phyloP scores from a whole-genome alignment of 2,113 vertebrate species.

The Sylvilagus bachmani region DNA sequence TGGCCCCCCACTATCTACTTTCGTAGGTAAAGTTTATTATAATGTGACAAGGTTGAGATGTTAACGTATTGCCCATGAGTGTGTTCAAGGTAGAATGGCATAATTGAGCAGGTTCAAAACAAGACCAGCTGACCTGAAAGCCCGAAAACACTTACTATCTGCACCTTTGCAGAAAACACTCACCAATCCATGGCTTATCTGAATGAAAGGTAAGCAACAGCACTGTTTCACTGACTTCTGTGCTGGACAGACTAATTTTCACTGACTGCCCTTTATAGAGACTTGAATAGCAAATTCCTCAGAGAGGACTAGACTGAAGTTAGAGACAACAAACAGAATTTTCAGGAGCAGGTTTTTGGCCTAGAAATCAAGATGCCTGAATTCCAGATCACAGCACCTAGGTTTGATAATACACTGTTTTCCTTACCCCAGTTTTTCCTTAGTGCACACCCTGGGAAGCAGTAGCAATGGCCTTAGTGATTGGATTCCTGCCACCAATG shows the following conservation, averaged over 20 bases:
- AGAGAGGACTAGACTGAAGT: neutral
- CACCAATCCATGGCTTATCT: neutral
- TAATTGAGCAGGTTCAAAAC: neutral
- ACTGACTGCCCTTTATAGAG: neutral
- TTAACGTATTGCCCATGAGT: neutral
- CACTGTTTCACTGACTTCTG: neutral
- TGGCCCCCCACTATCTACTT: neutral
- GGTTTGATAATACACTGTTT: too few relatives aligned
- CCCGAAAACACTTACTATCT: neutral
- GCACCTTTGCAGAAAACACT: neutral
- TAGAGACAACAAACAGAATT: neutral
- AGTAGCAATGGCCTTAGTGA: too few relatives aligned
- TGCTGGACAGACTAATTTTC: neutral
- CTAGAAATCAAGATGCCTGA: too few relatives aligned
- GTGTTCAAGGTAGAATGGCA: neutral
- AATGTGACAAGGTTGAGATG: neutral
- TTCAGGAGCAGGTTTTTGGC: neutral
- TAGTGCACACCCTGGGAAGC: too few relatives aligned
- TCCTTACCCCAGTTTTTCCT: too few relatives aligned
- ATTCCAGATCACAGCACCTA: too few relatives aligned
- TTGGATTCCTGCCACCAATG: too few relatives aligned
- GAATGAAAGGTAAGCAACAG: neutral
- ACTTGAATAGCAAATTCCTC: neutral
- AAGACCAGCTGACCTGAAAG: neutral
- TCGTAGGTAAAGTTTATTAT: neutral